Percentiles rank a stretch among this genome's conserved stretches.
Conservation (phyloP, 2,888 invertebrate species). For the Corbicula japonica region DNA sequence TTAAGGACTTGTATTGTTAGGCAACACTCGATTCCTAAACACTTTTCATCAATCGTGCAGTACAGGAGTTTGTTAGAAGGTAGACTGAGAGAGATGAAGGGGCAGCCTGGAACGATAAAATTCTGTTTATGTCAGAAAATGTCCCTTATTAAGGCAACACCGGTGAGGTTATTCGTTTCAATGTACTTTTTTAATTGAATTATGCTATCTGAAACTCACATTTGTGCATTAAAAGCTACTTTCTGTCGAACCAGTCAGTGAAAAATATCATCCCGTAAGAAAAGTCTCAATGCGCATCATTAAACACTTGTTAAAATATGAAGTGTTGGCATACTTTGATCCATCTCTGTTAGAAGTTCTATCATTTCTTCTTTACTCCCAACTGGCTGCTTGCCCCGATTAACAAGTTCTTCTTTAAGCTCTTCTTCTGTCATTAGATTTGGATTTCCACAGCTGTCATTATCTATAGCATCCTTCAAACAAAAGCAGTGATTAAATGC, state of each 20-base stretch:
- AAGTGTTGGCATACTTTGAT: conserved; percentile 70
- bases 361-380: conserved; percentile 68
- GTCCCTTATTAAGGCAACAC: too few species aligned
- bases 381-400: conserved; percentile 56
- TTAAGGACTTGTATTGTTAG: conserved; percentile 70
- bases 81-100: conserved; percentile 66
- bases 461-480: conserved; percentile 70
- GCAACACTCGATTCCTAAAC: conserved; percentile 78
- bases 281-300: too few species aligned
- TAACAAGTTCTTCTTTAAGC: conserved; percentile 63
- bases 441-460: conserved; percentile 73
- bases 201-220: too few species aligned
- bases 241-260: too few species aligned
- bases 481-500: too few species aligned
- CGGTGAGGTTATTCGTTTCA: too few species aligned
- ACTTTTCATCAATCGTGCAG: conserved; percentile 74
- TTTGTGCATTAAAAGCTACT: too few species aligned
- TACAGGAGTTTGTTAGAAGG: conserved; percentile 66
- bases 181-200: too few species aligned
- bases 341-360: conserved; percentile 49
- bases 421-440: conserved; percentile 75
- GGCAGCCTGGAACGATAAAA: conserved; percentile 72
- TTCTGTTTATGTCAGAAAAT: too few species aligned
- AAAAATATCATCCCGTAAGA: too few species aligned
- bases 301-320: too few species aligned